Percentiles rank a stretch among this genome's conserved stretches.
Evolutionary conservation across 2,888 invertebrate genomes (phyloP).

Genomic region (Campoletis raptor): DNA sequence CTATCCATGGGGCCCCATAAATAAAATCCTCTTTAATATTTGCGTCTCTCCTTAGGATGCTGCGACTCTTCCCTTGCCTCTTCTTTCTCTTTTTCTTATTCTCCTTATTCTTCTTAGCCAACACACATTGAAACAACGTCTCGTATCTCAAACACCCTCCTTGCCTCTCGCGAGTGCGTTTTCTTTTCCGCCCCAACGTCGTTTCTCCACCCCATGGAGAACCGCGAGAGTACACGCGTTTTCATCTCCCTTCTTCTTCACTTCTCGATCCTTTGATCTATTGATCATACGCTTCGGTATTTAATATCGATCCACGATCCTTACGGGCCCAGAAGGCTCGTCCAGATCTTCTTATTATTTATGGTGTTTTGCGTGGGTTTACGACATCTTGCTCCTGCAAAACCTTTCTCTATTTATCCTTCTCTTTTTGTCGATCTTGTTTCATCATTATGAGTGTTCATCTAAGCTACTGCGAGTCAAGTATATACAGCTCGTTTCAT

Average conservation of each 20-base stretch:
- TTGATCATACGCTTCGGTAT: conserved; percentile 76
- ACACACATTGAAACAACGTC: conserved; percentile 4
- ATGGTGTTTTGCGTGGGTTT: conserved; percentile 43
- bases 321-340: background rate
- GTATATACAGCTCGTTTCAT: background rate
- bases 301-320: conserved; percentile 63
- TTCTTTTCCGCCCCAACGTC: conserved; percentile 17
- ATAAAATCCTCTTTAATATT: conserved; percentile 83
- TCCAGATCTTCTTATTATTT: background rate
- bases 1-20: conserved; percentile 74
- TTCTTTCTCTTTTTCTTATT: conserved; percentile 33
- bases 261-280: conserved; percentile 73
- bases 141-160: conserved; percentile 48
- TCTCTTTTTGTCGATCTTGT: conserved; percentile 1
- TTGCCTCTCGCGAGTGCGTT: background rate
- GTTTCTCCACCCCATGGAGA: conserved; percentile 48
- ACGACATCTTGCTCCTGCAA: conserved; percentile 36
- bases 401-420: conserved; percentile 8
- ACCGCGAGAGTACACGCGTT: conserved; percentile 78
- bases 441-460: conserved; percentile 24
- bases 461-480: background rate
- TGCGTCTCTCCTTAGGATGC: conserved; percentile 68
- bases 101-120: conserved; percentile 28
- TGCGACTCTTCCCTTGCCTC: conserved; percentile 14
- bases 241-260: conserved; percentile 72